Conservation (phyloP, 2,797 vertebrate genomes). For the Dermochelys coriacea region DNA sequence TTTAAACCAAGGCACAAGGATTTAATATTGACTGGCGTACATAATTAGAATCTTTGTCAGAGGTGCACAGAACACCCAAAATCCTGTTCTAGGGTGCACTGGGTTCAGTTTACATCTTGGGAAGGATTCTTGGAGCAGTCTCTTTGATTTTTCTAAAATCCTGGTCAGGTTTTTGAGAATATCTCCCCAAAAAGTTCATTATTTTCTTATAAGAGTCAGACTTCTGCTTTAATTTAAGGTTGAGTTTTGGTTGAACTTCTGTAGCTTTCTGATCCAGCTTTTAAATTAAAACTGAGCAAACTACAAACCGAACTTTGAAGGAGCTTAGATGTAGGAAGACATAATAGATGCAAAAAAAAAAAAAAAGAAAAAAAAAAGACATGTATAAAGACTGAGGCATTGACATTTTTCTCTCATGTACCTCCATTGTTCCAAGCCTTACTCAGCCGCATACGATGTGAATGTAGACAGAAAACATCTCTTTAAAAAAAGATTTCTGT, state of each 20-base stretch:
- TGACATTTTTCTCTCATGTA: not conserved
- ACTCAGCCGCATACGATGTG: not conserved
- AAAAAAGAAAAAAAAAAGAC: not conserved
- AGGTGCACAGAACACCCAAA: not conserved
- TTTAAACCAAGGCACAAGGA: not conserved
- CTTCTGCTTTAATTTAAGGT: not conserved
- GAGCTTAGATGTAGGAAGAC: not conserved
- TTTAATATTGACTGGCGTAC: not conserved
- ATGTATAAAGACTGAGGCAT: not conserved
- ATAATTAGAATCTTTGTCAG: not conserved
- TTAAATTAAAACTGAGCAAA: not conserved
- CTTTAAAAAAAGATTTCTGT: not conserved
- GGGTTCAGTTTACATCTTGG: not conserved
- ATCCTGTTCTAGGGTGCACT: not conserved
- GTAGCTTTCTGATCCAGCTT: not conserved
- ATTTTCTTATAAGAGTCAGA: not conserved
- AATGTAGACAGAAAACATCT: accelerated
- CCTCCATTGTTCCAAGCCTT: not conserved
- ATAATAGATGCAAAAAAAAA: not conserved
- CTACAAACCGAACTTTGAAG: not conserved
- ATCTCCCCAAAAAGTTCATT: not conserved
- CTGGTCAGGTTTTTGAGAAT: not conserved
- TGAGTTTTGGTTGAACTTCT: not conserved
- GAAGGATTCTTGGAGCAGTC: not conserved
- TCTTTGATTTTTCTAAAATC: not conserved